Evolutionary conservation across 2,888 invertebrate genomes (phyloP).

Genomic region (Tinea semifulvella): DNA sequence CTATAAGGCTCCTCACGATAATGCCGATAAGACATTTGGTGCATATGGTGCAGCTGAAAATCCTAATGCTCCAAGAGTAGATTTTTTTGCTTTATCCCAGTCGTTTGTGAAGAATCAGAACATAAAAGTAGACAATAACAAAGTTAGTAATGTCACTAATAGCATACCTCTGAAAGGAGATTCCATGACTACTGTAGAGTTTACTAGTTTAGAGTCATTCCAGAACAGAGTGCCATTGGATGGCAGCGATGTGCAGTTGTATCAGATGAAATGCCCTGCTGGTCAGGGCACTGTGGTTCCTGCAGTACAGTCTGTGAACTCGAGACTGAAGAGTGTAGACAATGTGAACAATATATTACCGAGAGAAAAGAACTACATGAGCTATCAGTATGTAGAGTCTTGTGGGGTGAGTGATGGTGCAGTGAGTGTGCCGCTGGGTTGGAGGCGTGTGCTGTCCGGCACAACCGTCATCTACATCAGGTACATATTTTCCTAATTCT

Average conservation of each 20-base stretch:
- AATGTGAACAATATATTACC: constrained; percentile 24
- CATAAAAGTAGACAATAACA: constrained; percentile 33
- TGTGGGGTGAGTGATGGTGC: constrained; percentile 63
- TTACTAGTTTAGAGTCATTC: constrained; percentile 39
- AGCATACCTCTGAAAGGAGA: constrained; percentile 34
- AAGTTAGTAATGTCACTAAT: constrained; percentile 24
- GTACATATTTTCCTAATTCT: constrained; percentile 31
- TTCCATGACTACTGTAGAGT: constrained; percentile 33
- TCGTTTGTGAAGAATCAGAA: constrained; percentile 36
- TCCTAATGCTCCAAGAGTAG: constrained; percentile 31
- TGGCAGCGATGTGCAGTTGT: constrained; percentile 36
- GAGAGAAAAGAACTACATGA: constrained; percentile 47
- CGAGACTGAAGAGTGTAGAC: background rate
- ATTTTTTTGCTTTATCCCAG: constrained; percentile 37
- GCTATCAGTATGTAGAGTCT: constrained; percentile 64
- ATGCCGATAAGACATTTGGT: constrained; percentile 33
- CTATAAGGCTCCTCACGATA: constrained; percentile 35
- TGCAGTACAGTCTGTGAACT: background rate
- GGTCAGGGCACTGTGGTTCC: background rate
- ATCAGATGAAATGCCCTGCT: constrained; percentile 40
- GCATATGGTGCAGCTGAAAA: constrained; percentile 34
- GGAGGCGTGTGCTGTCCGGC: constrained; percentile 55
- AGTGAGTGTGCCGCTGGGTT: constrained; percentile 54
- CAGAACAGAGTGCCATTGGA: constrained; percentile 36
- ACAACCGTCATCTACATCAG: constrained; percentile 53